phyloP scores from a whole-genome alignment of 2,113 vertebrate genomes.

The Channa maculata region DNA sequence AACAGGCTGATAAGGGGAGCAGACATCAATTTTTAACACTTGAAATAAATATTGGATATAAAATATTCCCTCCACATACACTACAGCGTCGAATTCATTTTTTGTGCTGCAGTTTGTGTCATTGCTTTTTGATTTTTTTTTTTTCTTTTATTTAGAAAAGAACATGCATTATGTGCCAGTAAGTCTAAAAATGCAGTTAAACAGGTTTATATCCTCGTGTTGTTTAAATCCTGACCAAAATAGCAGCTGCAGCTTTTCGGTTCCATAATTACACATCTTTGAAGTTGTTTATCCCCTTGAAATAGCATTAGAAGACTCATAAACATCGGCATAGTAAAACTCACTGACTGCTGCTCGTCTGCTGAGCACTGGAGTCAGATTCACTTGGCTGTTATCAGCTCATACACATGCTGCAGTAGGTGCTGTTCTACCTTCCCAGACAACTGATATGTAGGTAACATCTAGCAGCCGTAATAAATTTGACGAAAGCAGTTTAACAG shows the following conservation, averaged over 20 bases:
- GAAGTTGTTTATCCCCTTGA: constrained; percentile 59
- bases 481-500: too few species aligned
- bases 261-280: constrained; percentile 34
- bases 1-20: constrained; percentile 29
- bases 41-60: constrained; percentile 33
- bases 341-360: constrained; percentile 12
- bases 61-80: constrained; percentile 27
- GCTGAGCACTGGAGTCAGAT: constrained; percentile 1
- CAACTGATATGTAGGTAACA: too few species aligned
- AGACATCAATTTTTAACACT: constrained; percentile 53
- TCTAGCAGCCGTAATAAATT: too few species aligned
- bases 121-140: neutral
- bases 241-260: neutral
- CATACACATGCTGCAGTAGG: too few species aligned
- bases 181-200: neutral
- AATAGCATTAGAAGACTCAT: constrained; percentile 36
- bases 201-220: constrained; percentile 14
- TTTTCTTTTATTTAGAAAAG: too few species aligned
- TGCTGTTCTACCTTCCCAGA: too few species aligned
- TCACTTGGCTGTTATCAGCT: too few species aligned
- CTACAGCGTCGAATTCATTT: constrained; percentile 7
- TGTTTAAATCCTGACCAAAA: constrained; percentile 11
- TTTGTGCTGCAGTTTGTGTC: neutral
- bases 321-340: constrained; percentile 23
- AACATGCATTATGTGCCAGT: neutral